Evolutionary conservation across 2,113 vertebrate species (phyloP), one percentile per base, ranked within the genome.

Genomic region (Taurulus bubalis): DNA sequence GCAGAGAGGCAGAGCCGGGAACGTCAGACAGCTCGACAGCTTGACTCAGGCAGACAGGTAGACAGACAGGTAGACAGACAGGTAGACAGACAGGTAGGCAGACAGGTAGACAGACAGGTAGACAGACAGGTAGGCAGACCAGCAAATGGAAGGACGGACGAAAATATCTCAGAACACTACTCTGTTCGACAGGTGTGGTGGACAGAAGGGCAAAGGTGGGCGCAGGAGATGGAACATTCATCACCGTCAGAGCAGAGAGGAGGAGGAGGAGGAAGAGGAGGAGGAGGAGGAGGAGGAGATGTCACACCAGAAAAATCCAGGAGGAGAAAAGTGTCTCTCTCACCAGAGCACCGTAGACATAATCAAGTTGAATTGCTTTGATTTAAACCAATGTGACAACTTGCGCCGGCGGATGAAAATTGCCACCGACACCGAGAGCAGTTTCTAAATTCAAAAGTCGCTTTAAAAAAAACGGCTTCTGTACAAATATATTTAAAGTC

Each of bases 11-110:
- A 7, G 28, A 56, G 12, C 64, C 36, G 68, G 28, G 67, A 26
- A 66, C 70, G 49, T 55, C 53, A 28, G 83, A 85, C 75, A 77
- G 64, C 40, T 62, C 71, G 73, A 36, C 53, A 6, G 22, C 71
- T 28, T 26, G 12, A 49, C 55, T 34, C 26, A 42, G 59, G 79
- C 2, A 40, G 65, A 81, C 36, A 55, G 71, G 14, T 8, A 67
- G 49, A 15, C 51, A 28, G 69, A 14, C 6, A 67, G 49, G 11
- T 45, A 28, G 69, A 40, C 36, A 32, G 30, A 32, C 30, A 32
- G 30, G 4, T 4, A 32, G 30, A 32, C 30, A 32, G 30, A 32
- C 34, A 34, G 34, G 6, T 6, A 34, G 34, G 5, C 34, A 34
- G 34, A 34, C 34, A 34, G 34, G 6, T 6, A 34, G 34, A 34